Conservation (phyloP, 1,140 invertebrate species). For the Lordiphosa clarofinis region DNA sequence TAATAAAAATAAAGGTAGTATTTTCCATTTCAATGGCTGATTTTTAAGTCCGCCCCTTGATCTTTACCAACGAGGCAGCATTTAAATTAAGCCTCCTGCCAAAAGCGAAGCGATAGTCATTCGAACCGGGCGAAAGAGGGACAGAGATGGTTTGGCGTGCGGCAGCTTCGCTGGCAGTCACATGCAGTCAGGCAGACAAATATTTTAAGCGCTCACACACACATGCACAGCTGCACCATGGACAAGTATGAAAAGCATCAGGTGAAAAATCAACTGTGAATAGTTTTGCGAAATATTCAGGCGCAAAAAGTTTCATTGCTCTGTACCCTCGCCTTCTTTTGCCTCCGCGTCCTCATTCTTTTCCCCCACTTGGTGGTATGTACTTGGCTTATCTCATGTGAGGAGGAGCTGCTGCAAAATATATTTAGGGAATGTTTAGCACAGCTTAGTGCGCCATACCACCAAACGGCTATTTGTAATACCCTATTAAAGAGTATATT, state of each 20-base stretch:
- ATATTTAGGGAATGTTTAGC: conserved; percentile 76
- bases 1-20: not conserved
- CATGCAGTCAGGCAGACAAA: conserved; percentile 49
- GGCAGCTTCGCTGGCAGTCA: conserved; percentile 19
- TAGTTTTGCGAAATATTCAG: conserved; percentile 73
- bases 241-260: conserved; percentile 62
- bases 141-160: conserved; percentile 30
- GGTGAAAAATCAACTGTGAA: conserved; percentile 78
- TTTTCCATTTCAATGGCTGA: not conserved
- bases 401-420: conserved; percentile 68
- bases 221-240: conserved; percentile 2
- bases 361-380: conserved; percentile 33
- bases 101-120: no score
- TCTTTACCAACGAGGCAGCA: not conserved
- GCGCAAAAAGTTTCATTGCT: conserved; percentile 74
- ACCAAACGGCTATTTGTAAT: not conserved
- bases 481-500: no score
- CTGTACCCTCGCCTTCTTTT: conserved; percentile 18
- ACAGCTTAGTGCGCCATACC: conserved; percentile 65
- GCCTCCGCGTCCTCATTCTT: not conserved
- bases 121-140: no score
- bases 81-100: conserved; percentile 39
- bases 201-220: conserved; percentile 63
- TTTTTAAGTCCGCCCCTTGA: no score
- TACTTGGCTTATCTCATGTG: conserved; percentile 61